Conservation (phyloP, 2,113 vertebrate genomes). For the Gopherus evgoodei region DNA sequence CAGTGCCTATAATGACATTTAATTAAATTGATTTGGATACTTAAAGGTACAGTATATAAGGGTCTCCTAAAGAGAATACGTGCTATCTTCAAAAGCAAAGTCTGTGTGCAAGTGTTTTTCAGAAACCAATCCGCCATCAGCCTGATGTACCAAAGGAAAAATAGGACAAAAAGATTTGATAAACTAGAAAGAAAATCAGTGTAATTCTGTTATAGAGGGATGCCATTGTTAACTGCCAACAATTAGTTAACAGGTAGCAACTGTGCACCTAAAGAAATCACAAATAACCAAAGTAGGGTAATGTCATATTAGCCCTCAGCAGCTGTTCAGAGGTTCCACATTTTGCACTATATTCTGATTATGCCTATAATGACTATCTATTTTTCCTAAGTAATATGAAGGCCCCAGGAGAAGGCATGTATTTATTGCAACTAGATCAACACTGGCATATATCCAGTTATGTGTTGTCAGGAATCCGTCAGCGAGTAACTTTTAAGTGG, state of each 20-base stretch:
- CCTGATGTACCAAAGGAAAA: background rate
- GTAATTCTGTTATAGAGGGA: conserved; percentile 8
- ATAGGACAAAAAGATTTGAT: conserved; percentile 22
- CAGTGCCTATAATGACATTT: conserved; percentile 75
- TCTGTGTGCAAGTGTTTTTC: conserved; percentile 31
- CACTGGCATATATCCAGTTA: background rate
- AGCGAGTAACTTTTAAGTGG: background rate
- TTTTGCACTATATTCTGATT: background rate
- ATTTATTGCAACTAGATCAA: background rate
- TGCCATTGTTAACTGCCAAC: background rate
- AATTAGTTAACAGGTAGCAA: conserved; percentile 31
- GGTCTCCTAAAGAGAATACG: conserved; percentile 38
- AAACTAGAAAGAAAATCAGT: conserved; percentile 22
- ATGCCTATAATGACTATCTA: background rate
- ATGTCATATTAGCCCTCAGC: background rate
- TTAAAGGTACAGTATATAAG: conserved; percentile 72
- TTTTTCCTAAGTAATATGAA: background rate
- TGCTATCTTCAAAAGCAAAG: conserved; percentile 31
- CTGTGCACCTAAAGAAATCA: background rate
- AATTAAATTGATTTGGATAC: conserved; percentile 78
- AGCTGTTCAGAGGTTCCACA: background rate
- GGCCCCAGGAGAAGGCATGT: background rate
- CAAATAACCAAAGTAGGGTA: background rate
- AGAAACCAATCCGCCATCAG: conserved; percentile 22
- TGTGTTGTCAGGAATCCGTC: background rate